phyloP scores from a whole-genome alignment of 2,113 vertebrate species.

The Pseudorectes ferrugineus region DNA sequence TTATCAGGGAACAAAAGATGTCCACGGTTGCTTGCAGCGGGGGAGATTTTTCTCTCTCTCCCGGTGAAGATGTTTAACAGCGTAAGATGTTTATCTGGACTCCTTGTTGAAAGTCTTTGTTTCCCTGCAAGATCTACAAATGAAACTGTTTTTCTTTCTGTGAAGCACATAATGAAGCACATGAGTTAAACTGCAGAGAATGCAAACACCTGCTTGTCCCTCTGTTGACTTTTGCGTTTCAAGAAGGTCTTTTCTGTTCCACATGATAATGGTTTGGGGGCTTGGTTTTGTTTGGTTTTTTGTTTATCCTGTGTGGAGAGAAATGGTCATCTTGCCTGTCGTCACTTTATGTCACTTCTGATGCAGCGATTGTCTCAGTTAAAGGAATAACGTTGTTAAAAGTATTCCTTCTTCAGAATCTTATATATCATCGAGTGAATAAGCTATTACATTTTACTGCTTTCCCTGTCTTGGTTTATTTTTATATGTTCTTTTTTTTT shows the following conservation, averaged over 20 bases:
- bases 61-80: constrained; percentile 48
- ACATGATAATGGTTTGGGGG: neutral
- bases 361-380: neutral
- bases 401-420: neutral
- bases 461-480: neutral
- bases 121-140: neutral
- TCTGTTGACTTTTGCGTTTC: neutral
- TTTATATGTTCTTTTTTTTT: neutral
- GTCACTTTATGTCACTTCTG: neutral
- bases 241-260: neutral
- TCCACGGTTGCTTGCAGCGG: constrained; percentile 56
- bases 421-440: neutral
- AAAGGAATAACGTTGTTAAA: neutral
- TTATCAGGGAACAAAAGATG: constrained; percentile 82
- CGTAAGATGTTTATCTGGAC: constrained; percentile 36
- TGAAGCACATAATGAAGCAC: neutral
- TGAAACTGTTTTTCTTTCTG: constrained; percentile 3
- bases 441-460: neutral
- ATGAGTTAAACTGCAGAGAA: neutral
- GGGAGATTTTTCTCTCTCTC: constrained; percentile 73
- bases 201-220: constrained; percentile 35
- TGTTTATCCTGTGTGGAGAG: neutral
- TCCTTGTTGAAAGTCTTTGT: constrained; percentile 30
- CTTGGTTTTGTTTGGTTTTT: neutral
- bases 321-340: neutral